These are phyloP conservation scores for Epinephelus lanceolatus DNA, from an alignment of 2,113 vertebrate species.

Conservation along the genomic window DNA sequence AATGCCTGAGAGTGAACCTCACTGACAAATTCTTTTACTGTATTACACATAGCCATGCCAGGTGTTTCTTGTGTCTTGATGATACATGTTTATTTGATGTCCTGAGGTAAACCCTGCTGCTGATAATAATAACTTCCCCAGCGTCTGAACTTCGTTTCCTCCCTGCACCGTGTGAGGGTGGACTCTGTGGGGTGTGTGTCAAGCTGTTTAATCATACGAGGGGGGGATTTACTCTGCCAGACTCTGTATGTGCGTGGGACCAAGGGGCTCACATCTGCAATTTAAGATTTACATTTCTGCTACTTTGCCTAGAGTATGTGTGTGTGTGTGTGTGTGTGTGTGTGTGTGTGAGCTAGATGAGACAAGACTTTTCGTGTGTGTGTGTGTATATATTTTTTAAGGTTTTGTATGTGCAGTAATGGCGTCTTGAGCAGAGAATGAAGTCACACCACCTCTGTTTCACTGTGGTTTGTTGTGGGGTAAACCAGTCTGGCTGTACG, in stretches of 20 bases:
- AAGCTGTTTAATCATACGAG: constrained; percentile 58
- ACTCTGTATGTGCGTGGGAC: constrained; percentile 48
- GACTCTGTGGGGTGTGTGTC: constrained; percentile 38
- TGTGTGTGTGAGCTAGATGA: constrained; percentile 49
- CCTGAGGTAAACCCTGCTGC: constrained; percentile 39
- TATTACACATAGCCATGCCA: constrained; percentile 7
- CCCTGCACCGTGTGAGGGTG: constrained; percentile 17
- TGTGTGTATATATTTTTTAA: neutral
- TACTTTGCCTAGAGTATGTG: constrained; percentile 16
- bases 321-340: constrained; percentile 1
- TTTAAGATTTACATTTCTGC: constrained; percentile 60
- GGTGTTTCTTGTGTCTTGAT: constrained; percentile 48
- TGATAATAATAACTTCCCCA: constrained; percentile 68
- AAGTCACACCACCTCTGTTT: too few species aligned
- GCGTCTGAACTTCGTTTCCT: constrained; percentile 58
- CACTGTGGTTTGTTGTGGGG: too few species aligned
- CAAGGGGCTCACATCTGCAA: constrained; percentile 34
- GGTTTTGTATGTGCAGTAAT: too few species aligned
- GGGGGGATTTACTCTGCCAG: constrained; percentile 43
- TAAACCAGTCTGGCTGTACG: too few species aligned
- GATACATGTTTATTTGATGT: constrained; percentile 60
- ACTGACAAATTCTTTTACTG: constrained; percentile 4
- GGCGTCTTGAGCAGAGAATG: too few species aligned
- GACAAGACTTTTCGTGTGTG: constrained; percentile 18
- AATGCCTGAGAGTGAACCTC: neutral